Evolutionary conservation across 1,140 invertebrate species (phyloP), one percentile per base, ranked within the genome.

Genomic region (Zaprionus ornatus): DNA sequence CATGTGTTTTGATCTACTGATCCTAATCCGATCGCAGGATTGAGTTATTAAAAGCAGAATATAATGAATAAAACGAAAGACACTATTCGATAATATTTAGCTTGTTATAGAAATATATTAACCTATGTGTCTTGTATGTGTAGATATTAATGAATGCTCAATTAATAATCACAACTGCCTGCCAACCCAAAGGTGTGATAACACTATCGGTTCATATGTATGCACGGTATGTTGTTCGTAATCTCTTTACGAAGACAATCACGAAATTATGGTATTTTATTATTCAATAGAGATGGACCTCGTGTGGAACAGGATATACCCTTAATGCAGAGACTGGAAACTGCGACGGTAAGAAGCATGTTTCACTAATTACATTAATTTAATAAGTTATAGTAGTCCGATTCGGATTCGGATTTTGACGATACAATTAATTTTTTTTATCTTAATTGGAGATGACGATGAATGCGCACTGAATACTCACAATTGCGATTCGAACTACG

Each of bases 231-330:
- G 54, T 37, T 35, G 25, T 37, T 1, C 23, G 12, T 13, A 21
- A 32, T 35, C 55, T 50, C 3, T 40, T 23, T 21, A 52, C 42
- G 52, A 32, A 0, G 42, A 13, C 23, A 15, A 10, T 10, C 19
- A 10, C 23, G 3, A 17, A 37, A 27, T 55, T 32, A 27, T 21
- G 7, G 15, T 1, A 21, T 23, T 21, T 2, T 15, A 37, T 17
- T 70, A 45, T 42, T 48, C n/a, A 17, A 29, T 50, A 86, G 83
- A 90, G 94, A 45, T 71, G 60, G 67, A 75, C 96, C 96, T 27
- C 94, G 96, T 99, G 99, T 93, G 99, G 99, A 0, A 99, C 98
- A 0, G 99, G 99, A 0, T 99, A 99, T 88, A 98, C 98, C 0
- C 93, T 99, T 3, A 98, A 99, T 90, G 96, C 96, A 7, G 95